Evolutionary conservation across 2,797 vertebrate genomes (phyloP).

Genomic region (Cygnus olor): DNA sequence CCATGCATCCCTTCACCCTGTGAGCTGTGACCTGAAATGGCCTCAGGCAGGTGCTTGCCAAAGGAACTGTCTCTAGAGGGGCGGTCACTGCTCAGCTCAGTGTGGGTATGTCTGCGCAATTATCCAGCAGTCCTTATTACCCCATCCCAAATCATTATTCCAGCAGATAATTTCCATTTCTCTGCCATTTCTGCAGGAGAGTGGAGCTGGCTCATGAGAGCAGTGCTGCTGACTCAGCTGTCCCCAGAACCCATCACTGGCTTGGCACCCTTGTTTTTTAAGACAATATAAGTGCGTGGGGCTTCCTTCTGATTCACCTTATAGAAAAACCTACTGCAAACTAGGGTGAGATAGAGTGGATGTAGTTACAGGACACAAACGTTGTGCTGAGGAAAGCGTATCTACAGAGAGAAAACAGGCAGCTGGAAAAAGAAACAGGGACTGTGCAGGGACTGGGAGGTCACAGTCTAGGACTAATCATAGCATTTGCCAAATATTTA

Average conservation of each 20-base stretch:
- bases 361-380: accelerated
- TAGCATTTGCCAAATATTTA: conserved; percentile 20
- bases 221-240: neutral
- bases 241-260: neutral
- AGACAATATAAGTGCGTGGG: neutral
- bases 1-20: neutral
- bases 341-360: neutral
- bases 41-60: neutral
- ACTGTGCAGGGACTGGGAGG: neutral
- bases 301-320: neutral
- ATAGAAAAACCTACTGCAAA: neutral
- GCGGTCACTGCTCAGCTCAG: neutral
- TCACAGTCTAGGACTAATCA: neutral
- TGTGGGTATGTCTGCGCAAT: neutral
- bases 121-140: conserved; percentile 26
- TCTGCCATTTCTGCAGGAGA: neutral
- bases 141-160: neutral
- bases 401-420: neutral
- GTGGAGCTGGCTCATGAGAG: neutral
- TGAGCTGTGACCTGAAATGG: conserved; percentile 1
- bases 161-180: conserved; percentile 28
- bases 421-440: neutral
- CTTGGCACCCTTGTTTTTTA: neutral
- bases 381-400: neutral
- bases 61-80: neutral